A percentile compares a stretch with the other conserved stretches of the same genome.
phyloP scores from a whole-genome alignment of 2,113 vertebrate genomes.

The Cyanoramphus novaezelandiae region DNA sequence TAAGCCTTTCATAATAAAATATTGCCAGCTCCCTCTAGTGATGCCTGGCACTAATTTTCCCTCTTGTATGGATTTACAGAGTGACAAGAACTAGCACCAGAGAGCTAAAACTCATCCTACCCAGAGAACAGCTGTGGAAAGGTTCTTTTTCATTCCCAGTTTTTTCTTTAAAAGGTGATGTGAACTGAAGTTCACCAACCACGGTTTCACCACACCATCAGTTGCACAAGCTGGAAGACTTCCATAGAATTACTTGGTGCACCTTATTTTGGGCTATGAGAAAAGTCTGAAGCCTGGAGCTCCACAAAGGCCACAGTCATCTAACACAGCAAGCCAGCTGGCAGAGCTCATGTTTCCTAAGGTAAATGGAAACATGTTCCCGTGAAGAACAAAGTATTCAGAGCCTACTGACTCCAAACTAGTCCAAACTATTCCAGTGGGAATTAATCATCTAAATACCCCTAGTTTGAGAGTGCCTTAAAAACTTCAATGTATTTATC shows the following conservation, averaged over 20 bases:
- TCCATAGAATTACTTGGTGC: not conserved
- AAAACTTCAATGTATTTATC: not conserved
- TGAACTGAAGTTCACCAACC: not conserved
- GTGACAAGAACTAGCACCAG: not conserved
- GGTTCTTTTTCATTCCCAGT: not conserved
- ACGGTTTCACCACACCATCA: fast-evolving
- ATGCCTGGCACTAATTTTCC: not conserved
- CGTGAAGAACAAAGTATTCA: not conserved
- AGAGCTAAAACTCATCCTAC: not conserved
- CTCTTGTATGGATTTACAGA: not conserved
- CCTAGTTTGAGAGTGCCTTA: not conserved
- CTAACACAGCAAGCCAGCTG: not conserved
- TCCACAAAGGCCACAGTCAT: fast-evolving
- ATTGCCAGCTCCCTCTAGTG: not conserved
- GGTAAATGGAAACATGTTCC: not conserved
- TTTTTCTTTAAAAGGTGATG: not conserved
- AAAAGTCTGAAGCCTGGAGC: not conserved
- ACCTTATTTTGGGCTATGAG: not conserved
- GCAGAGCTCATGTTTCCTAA: not conserved
- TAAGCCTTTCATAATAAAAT: not conserved
- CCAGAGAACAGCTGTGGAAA: not conserved
- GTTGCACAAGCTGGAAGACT: not conserved
- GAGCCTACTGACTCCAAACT: not conserved
- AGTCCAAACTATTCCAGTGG: not conserved
- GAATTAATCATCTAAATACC: not conserved